Evolutionary conservation across 1,140 invertebrate genomes (phyloP), one percentile per base, ranked within the genome.

Genomic region (Trichonephila inaurata): DNA sequence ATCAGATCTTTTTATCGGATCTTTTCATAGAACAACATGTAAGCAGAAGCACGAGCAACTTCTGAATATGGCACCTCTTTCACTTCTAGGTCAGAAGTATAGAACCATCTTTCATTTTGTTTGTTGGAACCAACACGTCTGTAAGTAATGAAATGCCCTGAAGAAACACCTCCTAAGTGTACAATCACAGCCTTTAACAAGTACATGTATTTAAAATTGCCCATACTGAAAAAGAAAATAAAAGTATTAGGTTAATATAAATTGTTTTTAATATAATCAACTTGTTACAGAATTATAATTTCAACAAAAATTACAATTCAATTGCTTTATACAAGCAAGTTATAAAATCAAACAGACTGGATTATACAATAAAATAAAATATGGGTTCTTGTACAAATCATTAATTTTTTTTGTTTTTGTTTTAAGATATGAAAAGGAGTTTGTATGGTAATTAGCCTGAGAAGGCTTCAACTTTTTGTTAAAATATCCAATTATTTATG

Each of bases 91-190:
- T 97, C 96, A 0, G 96, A 96, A 8, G 95, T 95, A 82, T 95
- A 96, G 91, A 95, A 95, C 96, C 96, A 96, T 77, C 95, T 83
- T 28, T 86, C 64, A 19, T 94, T 91, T 91, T 94, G 94, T 44
- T 87, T 87, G 77, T 96, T 96, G 95, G 93, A 87, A 21, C 95
- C 95, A 64, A 97, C 98, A 19, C 98, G 96, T 87, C 98, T 96
- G 95, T 98, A 99, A 62, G 98, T 98, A 82, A 99, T 97, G 96
- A 99, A 99, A 96, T 99, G 98, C 58, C 98, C 98, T 83, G 97
- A 97, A 95, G 97, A 97, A 18, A 97, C 97, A 94, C 97, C 97
- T 28, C 98, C 98, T 82, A 97, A 96, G 96, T 99, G 98, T 72
- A 98, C 98, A n/a, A 99, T 97, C 0, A 98, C 98, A 1, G 98